Conservation (phyloP, 2,113 vertebrate genomes). For the Gyps fulvus region DNA sequence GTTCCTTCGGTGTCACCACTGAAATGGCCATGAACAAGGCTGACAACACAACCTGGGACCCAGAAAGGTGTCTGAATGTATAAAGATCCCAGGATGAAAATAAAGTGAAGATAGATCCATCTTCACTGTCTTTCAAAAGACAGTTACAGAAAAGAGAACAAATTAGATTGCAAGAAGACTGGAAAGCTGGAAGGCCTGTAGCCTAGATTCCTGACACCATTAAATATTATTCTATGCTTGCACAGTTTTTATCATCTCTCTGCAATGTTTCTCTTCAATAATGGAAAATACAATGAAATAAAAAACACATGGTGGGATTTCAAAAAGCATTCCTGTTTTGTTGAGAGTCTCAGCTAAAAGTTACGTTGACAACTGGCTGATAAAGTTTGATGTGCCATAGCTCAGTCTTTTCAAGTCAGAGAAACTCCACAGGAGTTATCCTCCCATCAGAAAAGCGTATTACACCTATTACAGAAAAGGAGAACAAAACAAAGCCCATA, state of each 20-base stretch:
- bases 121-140: not conserved
- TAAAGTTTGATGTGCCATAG: not conserved
- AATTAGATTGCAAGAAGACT: not conserved
- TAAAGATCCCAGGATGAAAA: not conserved
- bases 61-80: not conserved
- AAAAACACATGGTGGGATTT: not conserved
- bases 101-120: not conserved
- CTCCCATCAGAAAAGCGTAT: not conserved
- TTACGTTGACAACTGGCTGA: not conserved
- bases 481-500: not conserved
- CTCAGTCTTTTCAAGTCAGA: not conserved
- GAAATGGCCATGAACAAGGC: not conserved
- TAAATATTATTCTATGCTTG: not conserved
- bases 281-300: not conserved
- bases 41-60: not conserved
- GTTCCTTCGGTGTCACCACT: not conserved
- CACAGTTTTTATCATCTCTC: slow-evolving; percentile 20
- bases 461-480: not conserved
- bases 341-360: not conserved
- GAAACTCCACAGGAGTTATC: not conserved
- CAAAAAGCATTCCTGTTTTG: not conserved
- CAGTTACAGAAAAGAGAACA: not conserved
- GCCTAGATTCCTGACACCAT: not conserved
- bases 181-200: not conserved
- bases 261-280: not conserved